Percentiles rank a stretch among this genome's conserved stretches.
Evolutionary conservation across 2,113 vertebrate genomes (phyloP).

Genomic region (Limanda limanda): DNA sequence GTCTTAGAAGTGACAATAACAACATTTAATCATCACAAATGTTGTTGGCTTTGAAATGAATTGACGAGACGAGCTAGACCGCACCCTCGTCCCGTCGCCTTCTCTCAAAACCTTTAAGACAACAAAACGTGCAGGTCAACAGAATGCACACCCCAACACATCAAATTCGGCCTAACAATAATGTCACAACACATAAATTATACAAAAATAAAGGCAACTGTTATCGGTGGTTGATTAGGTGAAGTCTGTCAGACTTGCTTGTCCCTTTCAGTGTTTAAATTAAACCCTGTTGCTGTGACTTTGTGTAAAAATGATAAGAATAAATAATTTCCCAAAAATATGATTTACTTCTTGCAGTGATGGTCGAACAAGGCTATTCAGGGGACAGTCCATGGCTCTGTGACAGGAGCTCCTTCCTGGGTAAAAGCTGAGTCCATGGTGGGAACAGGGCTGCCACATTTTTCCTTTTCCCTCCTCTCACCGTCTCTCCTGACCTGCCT

Average conservation of each 20-base stretch:
- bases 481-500: neutral
- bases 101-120: conserved; percentile 5
- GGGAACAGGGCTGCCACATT: conserved; percentile 70
- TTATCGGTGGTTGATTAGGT: conserved; percentile 45
- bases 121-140: conserved; percentile 23
- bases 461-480: neutral
- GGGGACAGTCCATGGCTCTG: conserved; percentile 54
- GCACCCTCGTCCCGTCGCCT: neutral
- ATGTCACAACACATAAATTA: conserved; percentile 59
- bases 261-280: conserved; percentile 31
- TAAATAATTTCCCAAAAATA: conserved; percentile 66
- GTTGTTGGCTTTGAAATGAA: conserved; percentile 26
- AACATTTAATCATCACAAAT: conserved; percentile 2
- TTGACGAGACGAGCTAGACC: conserved; percentile 16
- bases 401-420: conserved; percentile 71
- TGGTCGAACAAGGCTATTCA: conserved; percentile 46
- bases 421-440: conserved; percentile 73
- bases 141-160: conserved; percentile 20
- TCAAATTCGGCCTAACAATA: conserved; percentile 18
- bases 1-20: conserved; percentile 8
- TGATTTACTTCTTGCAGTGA: conserved; percentile 40
- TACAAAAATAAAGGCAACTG: conserved; percentile 80
- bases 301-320: conserved; percentile 65
- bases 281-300: conserved; percentile 48
- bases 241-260: conserved; percentile 37